Evolutionary conservation across 2,888 invertebrate species (phyloP).

Genomic region (Chymomyza amoena): DNA sequence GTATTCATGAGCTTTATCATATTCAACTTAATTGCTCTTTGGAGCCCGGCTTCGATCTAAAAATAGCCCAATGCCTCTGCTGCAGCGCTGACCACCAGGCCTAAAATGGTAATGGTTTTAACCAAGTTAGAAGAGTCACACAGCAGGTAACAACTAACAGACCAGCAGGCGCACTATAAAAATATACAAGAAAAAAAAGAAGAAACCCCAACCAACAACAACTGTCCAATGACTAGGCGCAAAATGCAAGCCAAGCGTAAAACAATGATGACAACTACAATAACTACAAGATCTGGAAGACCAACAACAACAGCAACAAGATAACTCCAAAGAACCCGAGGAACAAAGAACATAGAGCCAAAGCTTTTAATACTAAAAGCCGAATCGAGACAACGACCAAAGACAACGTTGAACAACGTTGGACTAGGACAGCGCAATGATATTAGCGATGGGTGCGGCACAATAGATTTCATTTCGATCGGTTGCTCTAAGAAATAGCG

Average conservation of each 20-base stretch:
- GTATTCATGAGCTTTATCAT: conserved; percentile 21
- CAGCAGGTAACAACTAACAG: neutral
- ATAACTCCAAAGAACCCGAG: neutral
- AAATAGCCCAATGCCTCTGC: neutral
- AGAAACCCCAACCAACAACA: neutral
- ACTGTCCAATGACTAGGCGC: neutral
- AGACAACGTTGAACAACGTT: neutral
- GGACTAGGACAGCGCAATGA: neutral
- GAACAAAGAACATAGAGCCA: neutral
- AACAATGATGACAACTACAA: conserved; percentile 9
- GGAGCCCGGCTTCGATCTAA: neutral
- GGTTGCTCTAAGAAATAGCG: no score
- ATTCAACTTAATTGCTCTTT: conserved; percentile 17
- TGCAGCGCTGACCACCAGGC: neutral
- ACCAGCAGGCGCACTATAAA: neutral
- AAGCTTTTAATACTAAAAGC: neutral
- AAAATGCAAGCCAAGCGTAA: conserved; percentile 17
- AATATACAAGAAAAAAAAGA: neutral
- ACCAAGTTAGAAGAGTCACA: neutral
- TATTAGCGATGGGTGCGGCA: neutral
- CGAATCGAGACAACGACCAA: neutral
- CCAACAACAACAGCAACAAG: conserved; percentile 1
- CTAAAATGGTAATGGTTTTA: neutral
- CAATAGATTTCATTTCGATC: neutral
- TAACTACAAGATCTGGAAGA: neutral